Base-by-base conservation (phyloP, 2,888 invertebrate genomes). In the Drosophila crucigera region DNA sequence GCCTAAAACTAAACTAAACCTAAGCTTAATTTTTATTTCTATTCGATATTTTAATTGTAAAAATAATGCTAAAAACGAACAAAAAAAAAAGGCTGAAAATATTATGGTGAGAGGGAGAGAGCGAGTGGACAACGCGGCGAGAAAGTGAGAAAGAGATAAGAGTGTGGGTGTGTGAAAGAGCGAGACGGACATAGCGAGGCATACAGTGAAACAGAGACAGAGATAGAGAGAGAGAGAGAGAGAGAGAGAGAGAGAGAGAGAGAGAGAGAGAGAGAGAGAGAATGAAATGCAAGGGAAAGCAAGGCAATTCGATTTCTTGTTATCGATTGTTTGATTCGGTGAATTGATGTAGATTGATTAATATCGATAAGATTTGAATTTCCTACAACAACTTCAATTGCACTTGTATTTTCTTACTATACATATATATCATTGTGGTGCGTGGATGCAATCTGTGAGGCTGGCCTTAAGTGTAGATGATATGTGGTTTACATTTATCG, bases 1-100 rank as follows among this genome's bases (percentile, higher is more conserved):
- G 60, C 54, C 80, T 78, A 22, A 58, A 31, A 58, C 30, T 58
- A 80, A 61, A 49, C 76, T 78, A 75, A 62, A 56, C 69, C 56
- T 68, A 35, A 35, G 33, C 56, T 68, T 58, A 52, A 22, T n/a
- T 53, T 43, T 16, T 35, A 50, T 54, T 56, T 58, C n/a, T 56
- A 47, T 37, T 50, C 41, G 54, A 25, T 66, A 67, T 54, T 68
- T 67, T 16, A 52, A 31, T 58, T 56, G 31, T 56, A n/a, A 22
- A 39, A 41, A 53, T 41, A 56, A 58, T 30, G 5, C n/a, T 37
- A 59, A n/a, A 52, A 19, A 52, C 39, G 35, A 35, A 35, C 25
- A 22, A 35, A 49, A 33, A 28, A 25, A 25, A 33, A 39, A 49
- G 33, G 33, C 53, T 49, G 31, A 49, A 47, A 39, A 33, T 19